These are phyloP conservation scores for Toxonevra muliebris DNA, from an alignment of 2,888 invertebrate genomes.

Conservation along the genomic window DNA sequence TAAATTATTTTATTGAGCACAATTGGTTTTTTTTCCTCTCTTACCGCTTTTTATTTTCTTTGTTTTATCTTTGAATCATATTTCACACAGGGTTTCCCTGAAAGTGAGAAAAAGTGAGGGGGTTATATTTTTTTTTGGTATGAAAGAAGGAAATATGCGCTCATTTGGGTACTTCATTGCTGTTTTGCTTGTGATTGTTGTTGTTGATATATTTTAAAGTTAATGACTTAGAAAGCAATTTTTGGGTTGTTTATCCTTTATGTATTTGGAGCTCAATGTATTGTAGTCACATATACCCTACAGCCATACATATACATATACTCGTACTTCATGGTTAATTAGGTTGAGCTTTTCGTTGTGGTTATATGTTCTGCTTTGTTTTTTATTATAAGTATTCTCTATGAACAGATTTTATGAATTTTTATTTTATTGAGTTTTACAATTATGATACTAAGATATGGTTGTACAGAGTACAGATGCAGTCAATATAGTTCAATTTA, in stretches of 20 bases:
- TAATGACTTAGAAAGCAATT: slow-evolving; percentile 60
- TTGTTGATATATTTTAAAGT: slow-evolving; percentile 43
- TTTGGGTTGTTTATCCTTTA: slow-evolving; percentile 15
- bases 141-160: neutral
- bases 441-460: too few species aligned
- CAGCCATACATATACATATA: neutral
- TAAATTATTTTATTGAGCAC: slow-evolving; percentile 58
- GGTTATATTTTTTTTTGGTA: neutral
- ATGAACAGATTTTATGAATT: too few species aligned
- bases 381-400: too few species aligned
- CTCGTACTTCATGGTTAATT: too few species aligned
- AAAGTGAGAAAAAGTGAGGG: too few species aligned
- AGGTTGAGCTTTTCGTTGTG: too few species aligned
- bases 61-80: too few species aligned
- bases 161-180: neutral
- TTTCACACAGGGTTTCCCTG: too few species aligned
- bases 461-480: too few species aligned
- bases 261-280: neutral
- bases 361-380: too few species aligned
- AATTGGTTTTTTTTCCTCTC: slow-evolving; percentile 46
- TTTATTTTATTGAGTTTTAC: too few species aligned
- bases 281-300: neutral
- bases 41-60: neutral
- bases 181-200: slow-evolving; percentile 1
- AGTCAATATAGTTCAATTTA: too few species aligned